Evolutionary conservation across 2,797 vertebrate genomes (phyloP), one percentile per base, ranked within the genome.

Genomic region (Trachops cirrhosus): DNA sequence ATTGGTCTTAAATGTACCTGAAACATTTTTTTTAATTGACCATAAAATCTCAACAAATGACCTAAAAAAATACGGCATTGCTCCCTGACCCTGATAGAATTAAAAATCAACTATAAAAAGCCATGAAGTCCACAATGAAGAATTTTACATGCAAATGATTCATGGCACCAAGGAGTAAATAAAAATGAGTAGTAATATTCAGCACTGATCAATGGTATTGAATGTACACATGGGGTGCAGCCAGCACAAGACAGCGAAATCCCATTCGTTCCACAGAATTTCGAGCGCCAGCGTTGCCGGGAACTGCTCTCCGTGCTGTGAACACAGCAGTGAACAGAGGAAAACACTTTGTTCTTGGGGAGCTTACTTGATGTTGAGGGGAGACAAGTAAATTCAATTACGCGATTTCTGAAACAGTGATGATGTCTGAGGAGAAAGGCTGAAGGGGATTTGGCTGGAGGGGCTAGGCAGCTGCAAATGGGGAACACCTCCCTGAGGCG

Each of bases 1-100:
- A 2, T n/a, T 62, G 80, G 24, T 85, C 73, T 67, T 64, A 48
- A 8, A 41, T 19, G 34, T 2, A 39, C 16, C 62, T 19, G 68
- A 86, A 70, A 93, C 37, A 37, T 57, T 78, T 82, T 34, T 14
- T 44, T 41, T 34, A 48, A 34, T 84, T 34, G 46, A 50, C 67
- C 19, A 9, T 82, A 41, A 50, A 48, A 26, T 77, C 1, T 44
- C 54, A 75, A 41, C 22, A 85, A 16, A 54, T 54, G 37, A 5
- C 16, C 5, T 74, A 21, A 41, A 41, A 41, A 59, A 73, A 57
- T 80, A 34, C 24, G 41, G 5, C 32, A 5, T 70, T 22, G 5
- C 44, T 46, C 2, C 26, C 41, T 62, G 50, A 62, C 59, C 34
- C n/a, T n/a, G 14, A 19, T 7, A 12, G 26, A 50, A 16, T 87